These are phyloP conservation scores for Acrossocheilus wenchowensis DNA, from an alignment of 2,797 vertebrate genomes.

Conservation along the genomic window DNA sequence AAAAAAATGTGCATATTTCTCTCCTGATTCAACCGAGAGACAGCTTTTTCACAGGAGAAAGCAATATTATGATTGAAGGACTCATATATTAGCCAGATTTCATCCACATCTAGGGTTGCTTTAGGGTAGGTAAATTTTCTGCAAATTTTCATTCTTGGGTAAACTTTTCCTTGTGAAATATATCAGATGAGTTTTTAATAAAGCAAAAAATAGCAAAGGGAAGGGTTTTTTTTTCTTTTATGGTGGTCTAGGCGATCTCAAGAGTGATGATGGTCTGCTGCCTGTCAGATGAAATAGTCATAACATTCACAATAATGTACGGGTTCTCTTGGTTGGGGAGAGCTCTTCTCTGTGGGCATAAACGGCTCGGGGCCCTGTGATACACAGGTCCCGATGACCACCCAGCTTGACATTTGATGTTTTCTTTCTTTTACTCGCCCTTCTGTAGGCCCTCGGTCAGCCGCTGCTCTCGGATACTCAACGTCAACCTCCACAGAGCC, in stretches of 20 bases:
- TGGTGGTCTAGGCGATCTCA: constrained; percentile 47
- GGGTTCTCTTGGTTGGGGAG: constrained; percentile 68
- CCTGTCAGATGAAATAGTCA: constrained; percentile 80
- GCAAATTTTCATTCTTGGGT: neutral
- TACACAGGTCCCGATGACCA: constrained; percentile 68
- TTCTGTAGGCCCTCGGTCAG: constrained; percentile 73
- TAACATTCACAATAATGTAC: constrained; percentile 73
- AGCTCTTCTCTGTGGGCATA: constrained; percentile 67
- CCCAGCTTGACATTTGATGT: constrained; percentile 81
- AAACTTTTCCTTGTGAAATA: neutral
- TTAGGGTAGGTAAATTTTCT: neutral
- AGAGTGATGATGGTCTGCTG: constrained; percentile 72
- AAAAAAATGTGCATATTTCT: neutral
- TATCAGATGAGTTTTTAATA: neutral
- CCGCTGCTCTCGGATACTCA: constrained; percentile 75
- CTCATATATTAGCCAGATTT: neutral
- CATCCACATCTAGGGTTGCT: neutral
- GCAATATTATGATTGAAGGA: neutral
- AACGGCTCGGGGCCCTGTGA: constrained; percentile 70
- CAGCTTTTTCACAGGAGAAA: neutral
- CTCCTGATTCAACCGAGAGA: neutral
- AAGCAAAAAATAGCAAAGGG: neutral
- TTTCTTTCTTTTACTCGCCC: constrained; percentile 68
- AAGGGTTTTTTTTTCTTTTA: neutral
- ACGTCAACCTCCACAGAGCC: constrained; percentile 78